phyloP scores from a whole-genome alignment of 2,888 invertebrate genomes.

The Anodontia alba region DNA sequence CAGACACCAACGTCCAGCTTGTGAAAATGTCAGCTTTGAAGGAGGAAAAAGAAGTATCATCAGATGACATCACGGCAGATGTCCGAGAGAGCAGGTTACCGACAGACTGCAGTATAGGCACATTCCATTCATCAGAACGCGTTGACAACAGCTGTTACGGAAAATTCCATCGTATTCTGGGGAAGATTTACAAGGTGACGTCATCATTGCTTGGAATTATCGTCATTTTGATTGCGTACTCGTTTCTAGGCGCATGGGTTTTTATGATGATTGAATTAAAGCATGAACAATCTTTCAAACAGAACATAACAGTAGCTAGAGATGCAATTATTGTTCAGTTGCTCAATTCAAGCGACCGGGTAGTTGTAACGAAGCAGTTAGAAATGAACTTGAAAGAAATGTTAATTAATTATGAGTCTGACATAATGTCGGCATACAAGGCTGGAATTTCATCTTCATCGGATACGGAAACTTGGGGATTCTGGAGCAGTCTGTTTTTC shows the following conservation, averaged over 20 bases:
- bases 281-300: constrained; percentile 91
- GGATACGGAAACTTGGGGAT: constrained; percentile 86
- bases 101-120: constrained; percentile 18
- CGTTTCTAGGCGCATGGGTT: constrained; percentile 92
- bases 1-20: constrained; percentile 41
- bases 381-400: constrained; percentile 86
- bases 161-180: constrained; percentile 41
- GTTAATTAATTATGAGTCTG: constrained; percentile 93
- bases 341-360: constrained; percentile 87
- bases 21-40: constrained; percentile 43
- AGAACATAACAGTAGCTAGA: constrained; percentile 91
- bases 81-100: background rate
- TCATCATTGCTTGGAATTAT: constrained; percentile 89
- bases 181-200: constrained; percentile 45
- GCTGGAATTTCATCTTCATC: constrained; percentile 84
- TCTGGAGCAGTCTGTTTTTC: constrained; percentile 85
- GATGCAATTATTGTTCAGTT: constrained; percentile 93
- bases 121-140: constrained; percentile 30
- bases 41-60: constrained; percentile 24
- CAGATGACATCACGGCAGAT: background rate
- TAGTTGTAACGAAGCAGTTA: constrained; percentile 53
- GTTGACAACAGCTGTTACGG: constrained; percentile 43
- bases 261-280: constrained; percentile 93
- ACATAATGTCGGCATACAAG: constrained; percentile 89
- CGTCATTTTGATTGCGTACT: constrained; percentile 91